Base-by-base conservation (phyloP, 2,888 invertebrate species). In the Cheilosia variabilis region DNA sequence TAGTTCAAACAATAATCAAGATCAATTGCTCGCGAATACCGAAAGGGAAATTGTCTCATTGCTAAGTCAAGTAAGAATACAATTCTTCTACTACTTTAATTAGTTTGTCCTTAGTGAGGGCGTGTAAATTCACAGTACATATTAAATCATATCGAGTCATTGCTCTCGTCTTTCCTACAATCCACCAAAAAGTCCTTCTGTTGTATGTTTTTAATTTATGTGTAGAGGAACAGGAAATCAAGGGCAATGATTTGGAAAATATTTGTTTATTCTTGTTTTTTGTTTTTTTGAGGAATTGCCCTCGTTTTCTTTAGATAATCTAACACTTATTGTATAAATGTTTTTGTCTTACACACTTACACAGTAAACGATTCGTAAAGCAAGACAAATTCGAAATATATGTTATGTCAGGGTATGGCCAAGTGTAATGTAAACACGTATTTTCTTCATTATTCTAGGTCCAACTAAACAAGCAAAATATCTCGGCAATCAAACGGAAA, bases 41-140 rank as follows among this genome's bases (percentile, higher is more conserved):
- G 98, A 98, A 93, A 95, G 97, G 91, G 98, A 98, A 94, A 96
- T 98, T 92, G 95, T 97, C 93, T 96, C 98, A 90, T 95, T 98
- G 90, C 98, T 98, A 94, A 95, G 98, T 95, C 97, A 98, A 96
- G 98, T 98, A 96, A 95, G 96, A 95, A 72, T 71, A 81, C 65
- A 62, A 62, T 69, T 77, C 60, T 68, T 68, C 55, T 77, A 77
- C 66, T 79, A 65, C 72, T 79, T 71, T 50, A 79, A 75, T 68
- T 80, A 79, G 83, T 79, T 87, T 87, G 53, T 71, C 66, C 37
- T 71, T 65, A 76, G 53, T 58, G 27, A 66, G 79, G 78, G 72
- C 47, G 53, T 83, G 34, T 53, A 71, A 50, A 22, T 65, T 75
- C 79, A 80, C 73, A 58, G 55, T 37, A 71, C 69, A 84, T 60